phyloP scores from a whole-genome alignment of 2,113 vertebrate genomes.

The Chlamydotis undulata region DNA sequence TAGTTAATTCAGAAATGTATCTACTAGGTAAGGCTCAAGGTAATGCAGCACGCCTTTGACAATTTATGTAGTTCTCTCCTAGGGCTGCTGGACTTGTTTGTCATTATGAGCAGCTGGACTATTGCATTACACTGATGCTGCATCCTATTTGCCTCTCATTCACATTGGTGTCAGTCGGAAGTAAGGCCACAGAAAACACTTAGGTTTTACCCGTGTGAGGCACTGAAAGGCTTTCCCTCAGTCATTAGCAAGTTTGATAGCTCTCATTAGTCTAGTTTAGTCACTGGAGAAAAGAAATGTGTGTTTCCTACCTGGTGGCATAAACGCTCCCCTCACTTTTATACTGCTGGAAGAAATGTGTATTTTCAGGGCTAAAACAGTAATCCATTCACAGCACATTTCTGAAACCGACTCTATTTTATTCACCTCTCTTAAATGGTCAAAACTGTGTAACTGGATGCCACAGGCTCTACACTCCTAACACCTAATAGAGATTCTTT shows the following conservation, averaged over 20 bases:
- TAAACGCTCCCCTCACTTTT: not conserved
- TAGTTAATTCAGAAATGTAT: not conserved
- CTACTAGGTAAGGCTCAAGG: not conserved
- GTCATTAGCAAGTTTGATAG: slow-evolving; percentile 25
- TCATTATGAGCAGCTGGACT: not conserved
- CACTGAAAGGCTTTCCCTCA: not conserved
- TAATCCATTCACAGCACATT: slow-evolving; percentile 27
- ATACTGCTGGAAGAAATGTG: slow-evolving; percentile 16
- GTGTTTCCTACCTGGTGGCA: slow-evolving; percentile 40
- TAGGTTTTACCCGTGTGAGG: not conserved
- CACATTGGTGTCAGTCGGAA: not conserved
- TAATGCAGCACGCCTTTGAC: not conserved
- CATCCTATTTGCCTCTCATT: not conserved
- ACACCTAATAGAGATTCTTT: slow-evolving; percentile 61
- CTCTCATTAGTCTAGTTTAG: not conserved
- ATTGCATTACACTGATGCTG: not conserved
- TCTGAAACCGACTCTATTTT: slow-evolving; percentile 23
- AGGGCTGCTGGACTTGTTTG: not conserved
- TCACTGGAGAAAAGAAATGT: slow-evolving; percentile 22
- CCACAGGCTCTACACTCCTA: slow-evolving; percentile 35
- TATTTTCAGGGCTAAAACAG: slow-evolving; percentile 49
- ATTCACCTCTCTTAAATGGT: slow-evolving; percentile 33
- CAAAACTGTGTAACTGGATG: slow-evolving; percentile 61
- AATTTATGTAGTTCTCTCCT: not conserved
- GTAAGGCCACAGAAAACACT: not conserved